These are phyloP conservation scores for Zaprionus capensis DNA, from an alignment of 1,140 invertebrate species.

Conservation along the genomic window DNA sequence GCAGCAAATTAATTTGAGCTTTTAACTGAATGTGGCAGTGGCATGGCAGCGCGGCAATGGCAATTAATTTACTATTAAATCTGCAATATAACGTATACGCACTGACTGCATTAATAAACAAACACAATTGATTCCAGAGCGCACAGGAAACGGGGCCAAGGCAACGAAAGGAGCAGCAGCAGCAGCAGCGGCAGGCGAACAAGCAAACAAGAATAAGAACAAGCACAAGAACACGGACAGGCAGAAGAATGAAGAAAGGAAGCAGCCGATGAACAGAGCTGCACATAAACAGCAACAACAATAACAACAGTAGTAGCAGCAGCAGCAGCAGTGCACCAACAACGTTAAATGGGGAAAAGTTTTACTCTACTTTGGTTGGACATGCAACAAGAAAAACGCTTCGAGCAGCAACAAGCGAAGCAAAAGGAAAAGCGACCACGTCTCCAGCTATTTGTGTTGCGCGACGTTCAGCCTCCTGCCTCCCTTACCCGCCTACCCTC, in stretches of 20 bases:
- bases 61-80: constrained; percentile 42
- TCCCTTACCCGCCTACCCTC: neutral
- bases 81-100: constrained; percentile 41
- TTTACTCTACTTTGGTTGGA: constrained; percentile 53
- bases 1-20: constrained; percentile 30
- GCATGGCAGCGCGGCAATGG: constrained; percentile 5
- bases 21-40: constrained; percentile 7
- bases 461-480: neutral
- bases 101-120: constrained; percentile 26
- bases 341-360: constrained; percentile 38
- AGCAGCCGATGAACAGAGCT: neutral
- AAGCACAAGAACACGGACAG: constrained; percentile 20
- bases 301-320: neutral
- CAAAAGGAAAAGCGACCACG: constrained; percentile 31
- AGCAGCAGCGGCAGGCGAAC: constrained; percentile 32
- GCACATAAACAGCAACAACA: neutral
- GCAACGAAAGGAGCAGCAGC: constrained; percentile 32
- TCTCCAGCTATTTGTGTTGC: constrained; percentile 36
- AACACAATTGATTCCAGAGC: constrained; percentile 39
- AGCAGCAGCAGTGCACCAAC: neutral
- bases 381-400: constrained; percentile 51
- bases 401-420: constrained; percentile 26
- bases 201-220: constrained; percentile 12
- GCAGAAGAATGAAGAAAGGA: neutral
- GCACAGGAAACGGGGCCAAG: constrained; percentile 36